A percentile compares a stretch with the other conserved stretches of the same genome.
phyloP scores from a whole-genome alignment of 1,140 invertebrate species.

The Contarinia nasturtii region DNA sequence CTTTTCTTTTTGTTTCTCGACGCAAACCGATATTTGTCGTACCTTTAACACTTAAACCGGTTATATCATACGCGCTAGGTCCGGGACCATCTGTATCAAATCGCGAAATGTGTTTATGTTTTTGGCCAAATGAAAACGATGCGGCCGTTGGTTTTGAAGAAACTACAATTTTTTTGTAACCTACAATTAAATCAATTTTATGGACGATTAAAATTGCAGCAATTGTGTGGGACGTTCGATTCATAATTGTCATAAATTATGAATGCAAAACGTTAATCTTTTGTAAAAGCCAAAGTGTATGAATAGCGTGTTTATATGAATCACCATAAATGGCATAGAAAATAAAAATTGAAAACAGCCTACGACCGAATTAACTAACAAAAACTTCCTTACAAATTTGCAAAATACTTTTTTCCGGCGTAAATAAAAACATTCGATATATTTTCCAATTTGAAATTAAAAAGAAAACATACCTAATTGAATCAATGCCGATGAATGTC shows the following conservation, averaged over 20 bases:
- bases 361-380: too few species aligned
- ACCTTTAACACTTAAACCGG: constrained; percentile 65
- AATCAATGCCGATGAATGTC: neutral
- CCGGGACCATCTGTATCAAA: constrained; percentile 48
- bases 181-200: constrained; percentile 23
- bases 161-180: constrained; percentile 44
- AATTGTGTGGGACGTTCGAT: neutral
- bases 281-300: neutral
- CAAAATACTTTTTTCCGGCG: too few species aligned
- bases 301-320: neutral
- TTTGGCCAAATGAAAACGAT: constrained; percentile 59
- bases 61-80: constrained; percentile 70
- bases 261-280: neutral
- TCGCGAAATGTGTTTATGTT: constrained; percentile 29
- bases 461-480: neutral
- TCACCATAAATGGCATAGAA: too few species aligned
- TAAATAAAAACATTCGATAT: too few species aligned
- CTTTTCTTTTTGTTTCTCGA: neutral
- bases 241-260: neutral
- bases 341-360: neutral
- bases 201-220: constrained; percentile 1
- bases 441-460: too few species aligned
- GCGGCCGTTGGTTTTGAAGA: constrained; percentile 55
- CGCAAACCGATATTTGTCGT: constrained; percentile 4
- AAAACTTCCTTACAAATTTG: too few species aligned